These are phyloP conservation scores for Epizoanthus fatuus DNA, from an alignment of 92 coral and sea anemone genomes.

Conservation along the genomic window DNA sequence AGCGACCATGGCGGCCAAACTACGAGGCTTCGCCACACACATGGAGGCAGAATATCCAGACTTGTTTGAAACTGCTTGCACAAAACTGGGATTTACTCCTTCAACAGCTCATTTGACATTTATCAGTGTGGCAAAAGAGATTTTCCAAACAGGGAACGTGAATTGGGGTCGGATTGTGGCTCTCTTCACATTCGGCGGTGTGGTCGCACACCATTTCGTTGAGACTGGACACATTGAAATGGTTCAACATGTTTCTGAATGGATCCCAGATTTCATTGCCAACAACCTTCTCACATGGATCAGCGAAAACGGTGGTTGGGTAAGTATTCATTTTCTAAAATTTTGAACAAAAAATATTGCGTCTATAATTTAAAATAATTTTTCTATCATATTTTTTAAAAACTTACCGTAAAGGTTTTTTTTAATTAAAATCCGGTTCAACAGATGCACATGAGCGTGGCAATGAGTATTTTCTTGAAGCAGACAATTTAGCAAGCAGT, in stretches of 20 bases:
- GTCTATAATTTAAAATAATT: slow-evolving; percentile 37
- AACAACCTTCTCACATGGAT: slow-evolving; percentile 91
- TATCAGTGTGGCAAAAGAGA: slow-evolving; percentile 93
- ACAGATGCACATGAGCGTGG: slow-evolving; percentile 5
- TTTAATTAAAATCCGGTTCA: slow-evolving; percentile 28
- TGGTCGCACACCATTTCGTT: slow-evolving; percentile 97
- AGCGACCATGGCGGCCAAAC: slow-evolving; percentile 75
- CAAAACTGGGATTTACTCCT: slow-evolving; percentile 91
- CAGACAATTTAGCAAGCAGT: slow-evolving; percentile 20
- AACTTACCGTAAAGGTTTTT: slow-evolving; percentile 26
- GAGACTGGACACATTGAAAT: slow-evolving; percentile 94
- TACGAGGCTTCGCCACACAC: slow-evolving; percentile 91
- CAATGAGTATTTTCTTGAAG: slow-evolving; percentile 15
- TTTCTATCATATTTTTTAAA: slow-evolving; percentile 62
- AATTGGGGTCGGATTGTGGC: slow-evolving; percentile 99
- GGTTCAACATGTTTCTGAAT: slow-evolving; percentile 87
- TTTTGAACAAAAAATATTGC: neutral
- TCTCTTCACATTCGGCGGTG: slow-evolving; percentile 96
- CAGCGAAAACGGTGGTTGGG: slow-evolving; percentile 98
- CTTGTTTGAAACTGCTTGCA: slow-evolving; percentile 94
- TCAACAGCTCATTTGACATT: slow-evolving; percentile 87
- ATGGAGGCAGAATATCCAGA: slow-evolving; percentile 99
- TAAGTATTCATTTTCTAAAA: slow-evolving; percentile 48
- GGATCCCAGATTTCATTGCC: slow-evolving; percentile 89
- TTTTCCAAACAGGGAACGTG: slow-evolving; percentile 87